Evolutionary conservation across 2,113 vertebrate species (phyloP).

Genomic region (Scophthalmus maximus): DNA sequence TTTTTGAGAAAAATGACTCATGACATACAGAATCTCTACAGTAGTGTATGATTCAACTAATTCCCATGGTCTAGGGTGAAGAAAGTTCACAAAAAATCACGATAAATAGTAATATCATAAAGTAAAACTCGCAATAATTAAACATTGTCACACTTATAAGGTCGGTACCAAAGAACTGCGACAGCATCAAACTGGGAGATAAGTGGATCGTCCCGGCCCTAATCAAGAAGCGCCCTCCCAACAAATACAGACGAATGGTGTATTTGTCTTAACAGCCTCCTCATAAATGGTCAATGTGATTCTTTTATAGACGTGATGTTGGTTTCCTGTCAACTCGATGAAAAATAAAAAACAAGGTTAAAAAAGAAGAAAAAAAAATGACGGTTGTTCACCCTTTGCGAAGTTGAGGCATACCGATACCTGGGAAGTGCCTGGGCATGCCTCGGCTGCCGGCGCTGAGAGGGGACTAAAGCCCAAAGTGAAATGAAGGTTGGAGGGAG

Average conservation of each 20-base stretch:
- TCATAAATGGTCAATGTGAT: not conserved
- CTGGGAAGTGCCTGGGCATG: conserved; percentile 77
- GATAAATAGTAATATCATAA: too few species aligned
- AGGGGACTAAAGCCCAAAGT: conserved; percentile 49
- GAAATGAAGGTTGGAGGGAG: conserved; percentile 16
- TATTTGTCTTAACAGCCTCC: too few species aligned
- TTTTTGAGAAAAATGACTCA: not conserved
- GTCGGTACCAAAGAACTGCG: too few species aligned
- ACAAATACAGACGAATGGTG: too few species aligned
- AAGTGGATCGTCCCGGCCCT: too few species aligned
- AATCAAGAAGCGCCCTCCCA: too few species aligned
- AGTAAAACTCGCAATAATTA: too few species aligned
- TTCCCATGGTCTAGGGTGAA: too few species aligned
- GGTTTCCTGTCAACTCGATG: not conserved
- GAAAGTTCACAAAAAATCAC: too few species aligned
- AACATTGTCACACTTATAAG: too few species aligned
- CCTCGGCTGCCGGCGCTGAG: conserved; percentile 54
- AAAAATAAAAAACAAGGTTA: not conserved
- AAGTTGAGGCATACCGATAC: conserved; percentile 71
- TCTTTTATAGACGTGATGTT: not conserved
- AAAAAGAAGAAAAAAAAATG: not conserved
- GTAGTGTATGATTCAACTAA: not conserved
- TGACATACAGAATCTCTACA: not conserved
- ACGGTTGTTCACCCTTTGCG: conserved; percentile 24
- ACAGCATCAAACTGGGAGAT: too few species aligned